phyloP scores from a whole-genome alignment of 2,113 vertebrate species.

The Thunnus thynnus region DNA sequence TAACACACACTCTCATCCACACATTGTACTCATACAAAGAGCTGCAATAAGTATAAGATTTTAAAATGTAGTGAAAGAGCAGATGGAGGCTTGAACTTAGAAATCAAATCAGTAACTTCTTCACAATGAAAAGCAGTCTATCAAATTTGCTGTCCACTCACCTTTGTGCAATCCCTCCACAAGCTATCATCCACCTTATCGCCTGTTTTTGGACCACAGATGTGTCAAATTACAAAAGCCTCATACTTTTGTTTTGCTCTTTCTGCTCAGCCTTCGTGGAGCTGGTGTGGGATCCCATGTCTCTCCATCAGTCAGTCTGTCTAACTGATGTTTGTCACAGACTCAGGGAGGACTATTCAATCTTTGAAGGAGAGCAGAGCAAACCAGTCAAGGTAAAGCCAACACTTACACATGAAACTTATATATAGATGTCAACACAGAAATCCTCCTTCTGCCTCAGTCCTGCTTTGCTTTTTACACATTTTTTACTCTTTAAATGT shows the following conservation, averaged over 20 bases:
- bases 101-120: not conserved
- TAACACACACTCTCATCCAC: slow-evolving; percentile 58
- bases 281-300: slow-evolving; percentile 93
- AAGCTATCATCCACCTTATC: not conserved
- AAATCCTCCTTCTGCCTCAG: not conserved
- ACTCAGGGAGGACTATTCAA: slow-evolving; percentile 84
- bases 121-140: not conserved
- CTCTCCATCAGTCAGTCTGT: slow-evolving; percentile 86
- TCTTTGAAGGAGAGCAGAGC: slow-evolving; percentile 83
- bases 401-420: not conserved
- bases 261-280: slow-evolving; percentile 86
- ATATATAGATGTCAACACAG: not conserved
- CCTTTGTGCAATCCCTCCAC: not conserved
- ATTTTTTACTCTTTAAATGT: slow-evolving; percentile 1
- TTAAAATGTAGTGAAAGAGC: too few relatives aligned
- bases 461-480: not conserved
- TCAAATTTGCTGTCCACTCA: not conserved
- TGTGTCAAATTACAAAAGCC: not conserved
- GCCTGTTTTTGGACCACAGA: not conserved
- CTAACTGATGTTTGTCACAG: slow-evolving; percentile 86
- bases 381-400: slow-evolving; percentile 88
- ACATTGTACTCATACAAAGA: not conserved
- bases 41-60: not conserved
- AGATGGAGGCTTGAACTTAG: too few relatives aligned
- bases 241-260: not conserved